Conservation (phyloP, 2,797 vertebrate species). For the Malacoraja senta region DNA sequence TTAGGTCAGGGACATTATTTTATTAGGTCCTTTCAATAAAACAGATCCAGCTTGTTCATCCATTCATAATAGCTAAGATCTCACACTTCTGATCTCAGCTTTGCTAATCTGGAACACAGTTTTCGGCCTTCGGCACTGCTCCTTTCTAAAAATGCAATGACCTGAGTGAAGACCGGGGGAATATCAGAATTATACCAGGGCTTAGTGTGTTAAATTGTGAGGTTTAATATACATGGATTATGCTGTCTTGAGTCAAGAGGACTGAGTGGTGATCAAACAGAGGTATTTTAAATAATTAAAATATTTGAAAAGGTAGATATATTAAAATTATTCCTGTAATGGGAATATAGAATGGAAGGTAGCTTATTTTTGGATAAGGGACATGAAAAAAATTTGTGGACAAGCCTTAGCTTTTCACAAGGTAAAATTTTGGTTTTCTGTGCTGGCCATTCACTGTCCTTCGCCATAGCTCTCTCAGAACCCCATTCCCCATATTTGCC, state of each 20-base stretch:
- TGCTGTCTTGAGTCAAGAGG: too few species aligned
- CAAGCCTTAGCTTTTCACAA: too few species aligned
- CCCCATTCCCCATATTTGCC: not conserved
- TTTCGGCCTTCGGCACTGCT: not conserved
- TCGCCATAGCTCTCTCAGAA: not conserved
- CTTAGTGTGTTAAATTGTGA: not conserved
- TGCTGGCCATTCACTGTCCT: too few species aligned
- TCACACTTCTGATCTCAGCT: not conserved
- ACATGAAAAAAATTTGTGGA: not conserved
- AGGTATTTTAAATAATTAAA: not conserved
- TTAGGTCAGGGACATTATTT: too few species aligned
- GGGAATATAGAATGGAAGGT: not conserved
- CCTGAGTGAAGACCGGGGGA: not conserved
- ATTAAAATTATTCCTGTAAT: not conserved
- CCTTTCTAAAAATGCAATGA: not conserved
- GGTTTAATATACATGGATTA: too few species aligned
- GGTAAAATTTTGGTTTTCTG: not conserved
- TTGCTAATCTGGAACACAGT: not conserved
- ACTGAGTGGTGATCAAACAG: too few species aligned
- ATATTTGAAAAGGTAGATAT: not conserved
- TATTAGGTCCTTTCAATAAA: not conserved
- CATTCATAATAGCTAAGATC: not conserved
- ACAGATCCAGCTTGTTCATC: not conserved
- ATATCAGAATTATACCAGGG: not conserved
- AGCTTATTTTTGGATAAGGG: not conserved